phyloP scores from a whole-genome alignment of 2,797 vertebrate genomes.

The Mormyrops attenuatus region DNA sequence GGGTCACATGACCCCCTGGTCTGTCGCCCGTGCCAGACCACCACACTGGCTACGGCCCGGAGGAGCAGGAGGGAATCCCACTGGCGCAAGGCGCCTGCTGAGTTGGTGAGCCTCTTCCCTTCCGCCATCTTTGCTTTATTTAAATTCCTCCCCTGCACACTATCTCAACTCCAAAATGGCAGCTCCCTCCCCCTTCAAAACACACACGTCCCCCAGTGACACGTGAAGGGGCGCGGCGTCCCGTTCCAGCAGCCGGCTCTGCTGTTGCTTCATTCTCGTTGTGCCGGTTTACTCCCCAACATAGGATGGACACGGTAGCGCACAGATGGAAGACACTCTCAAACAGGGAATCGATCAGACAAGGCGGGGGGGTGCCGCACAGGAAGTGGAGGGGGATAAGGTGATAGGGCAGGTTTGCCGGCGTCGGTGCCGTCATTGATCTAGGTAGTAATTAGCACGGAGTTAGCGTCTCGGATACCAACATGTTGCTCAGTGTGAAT shows the following conservation, averaged over 20 bases:
- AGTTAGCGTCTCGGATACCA: constrained; percentile 40
- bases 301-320: background rate
- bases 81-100: background rate
- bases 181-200: background rate
- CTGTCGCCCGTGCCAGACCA: background rate
- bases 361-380: constrained; percentile 35
- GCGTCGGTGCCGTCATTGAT: constrained; percentile 44
- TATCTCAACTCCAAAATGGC: background rate
- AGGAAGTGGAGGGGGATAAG: constrained; percentile 3
- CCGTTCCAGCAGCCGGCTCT: background rate
- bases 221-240: background rate
- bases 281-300: background rate
- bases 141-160: background rate
- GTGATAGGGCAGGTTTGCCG: constrained; percentile 28
- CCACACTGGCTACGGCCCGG: background rate
- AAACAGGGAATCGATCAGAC: background rate
- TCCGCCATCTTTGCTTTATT: background rate
- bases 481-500: constrained; percentile 48
- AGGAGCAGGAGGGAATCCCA: background rate
- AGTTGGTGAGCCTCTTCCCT: background rate
- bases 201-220: background rate
- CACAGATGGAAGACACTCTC: background rate
- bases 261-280: background rate
- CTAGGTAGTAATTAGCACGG: constrained; percentile 40
- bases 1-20: background rate